Base-by-base conservation (phyloP, 2,888 invertebrate species). In the Tethea ocularis region DNA sequence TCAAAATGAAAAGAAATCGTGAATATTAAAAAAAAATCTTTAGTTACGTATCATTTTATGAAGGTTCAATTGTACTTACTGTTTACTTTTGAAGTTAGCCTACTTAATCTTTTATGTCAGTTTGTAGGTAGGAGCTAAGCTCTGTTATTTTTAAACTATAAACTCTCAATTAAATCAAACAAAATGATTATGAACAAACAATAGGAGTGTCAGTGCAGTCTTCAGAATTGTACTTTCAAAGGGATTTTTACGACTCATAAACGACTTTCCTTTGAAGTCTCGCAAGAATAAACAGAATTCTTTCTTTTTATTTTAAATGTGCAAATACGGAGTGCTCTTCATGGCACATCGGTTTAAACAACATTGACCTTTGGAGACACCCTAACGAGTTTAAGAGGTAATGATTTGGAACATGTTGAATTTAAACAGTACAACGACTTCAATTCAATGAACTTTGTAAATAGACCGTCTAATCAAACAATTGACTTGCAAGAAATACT, bases 211-310 rank as follows among this genome's bases (percentile, higher is more conserved):
- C 46, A 15, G 41, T 41, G 41, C 20, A 20, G 20, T 20, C 20
- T 46, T 6, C 6, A 46, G 46, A 46, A 6, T 20, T 46, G 10
- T 20, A 20, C 20, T 20, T 51, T 59, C 51, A 59, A 56, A 52
- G 51, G 52, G 52, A 38, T 56, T 56, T 38, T 59, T 56, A 56
- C 38, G 38, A 15, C 15, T 58, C 46, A 41, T 55, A 51, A 54
- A 23, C 55, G 36, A 23, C 36, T 52, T 59, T 54, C 36, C 59
- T 59, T 59, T 59, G 59, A 52, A 56, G 59, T 51, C 51, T 52
- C 52, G 59, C 46, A 46, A 46, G 46, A 20, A 59, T 52, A 56
- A 59, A 59, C 52, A 52, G 52, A 59, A 59, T 52, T 59, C 51
- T 56, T 52, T 23, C 55, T 58, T 55, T 33, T 51, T 24, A 38